phyloP scores from a whole-genome alignment of 2,888 invertebrate species.

The Pyrrhosoma nymphula region DNA sequence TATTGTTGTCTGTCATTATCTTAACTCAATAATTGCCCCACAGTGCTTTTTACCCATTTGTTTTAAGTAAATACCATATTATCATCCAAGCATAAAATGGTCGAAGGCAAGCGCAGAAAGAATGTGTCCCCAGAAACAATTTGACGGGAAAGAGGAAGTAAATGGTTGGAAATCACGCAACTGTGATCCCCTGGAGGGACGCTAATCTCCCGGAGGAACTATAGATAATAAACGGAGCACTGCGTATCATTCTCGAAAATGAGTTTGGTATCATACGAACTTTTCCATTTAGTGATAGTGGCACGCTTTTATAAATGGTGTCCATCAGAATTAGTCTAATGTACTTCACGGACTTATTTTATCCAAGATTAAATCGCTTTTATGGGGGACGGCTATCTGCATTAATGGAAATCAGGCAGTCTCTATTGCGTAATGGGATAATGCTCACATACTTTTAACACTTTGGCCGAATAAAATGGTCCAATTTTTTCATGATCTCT shows the following conservation, averaged over 20 bases:
- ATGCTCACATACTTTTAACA: too few relatives aligned
- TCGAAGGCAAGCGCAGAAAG: neutral
- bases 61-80: too few relatives aligned
- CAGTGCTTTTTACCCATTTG: neutral
- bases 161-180: neutral
- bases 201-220: neutral
- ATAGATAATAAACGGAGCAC: neutral
- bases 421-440: too few relatives aligned
- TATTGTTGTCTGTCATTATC: neutral
- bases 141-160: neutral
- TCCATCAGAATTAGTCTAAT: too few relatives aligned
- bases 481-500: too few relatives aligned
- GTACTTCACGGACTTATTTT: too few relatives aligned
- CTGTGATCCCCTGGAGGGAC: neutral
- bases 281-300: neutral
- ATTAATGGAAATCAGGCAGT: too few relatives aligned
- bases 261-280: neutral
- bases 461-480: too few relatives aligned
- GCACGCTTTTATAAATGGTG: too few relatives aligned
- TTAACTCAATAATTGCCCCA: neutral
- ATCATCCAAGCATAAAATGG: neutral
- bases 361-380: too few relatives aligned
- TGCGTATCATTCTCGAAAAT: neutral
- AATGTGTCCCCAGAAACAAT: neutral
- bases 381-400: too few relatives aligned